Evolutionary conservation across 2,888 invertebrate species (phyloP), one percentile per base, ranked within the genome.

Genomic region (Coenonympha glycerion): DNA sequence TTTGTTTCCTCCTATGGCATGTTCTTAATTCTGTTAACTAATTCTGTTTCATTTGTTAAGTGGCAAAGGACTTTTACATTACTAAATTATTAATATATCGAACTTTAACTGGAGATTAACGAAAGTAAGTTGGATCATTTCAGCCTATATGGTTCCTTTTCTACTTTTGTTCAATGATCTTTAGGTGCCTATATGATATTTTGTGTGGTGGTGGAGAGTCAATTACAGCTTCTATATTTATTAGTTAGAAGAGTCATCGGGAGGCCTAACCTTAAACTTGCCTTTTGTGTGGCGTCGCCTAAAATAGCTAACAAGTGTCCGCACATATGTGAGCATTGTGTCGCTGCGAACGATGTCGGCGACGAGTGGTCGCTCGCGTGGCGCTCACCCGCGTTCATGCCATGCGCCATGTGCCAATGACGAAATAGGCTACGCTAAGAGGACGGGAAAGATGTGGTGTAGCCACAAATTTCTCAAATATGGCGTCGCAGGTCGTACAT

Each of bases 301-400:
- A 69, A 66, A 71, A 66, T 67, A 66, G 60, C 52, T 58, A 63
- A 58, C 67, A 66, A 73, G 65, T 73, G 69, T 69, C 26, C 60
- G 61, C 66, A 64, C 80, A 80, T 65, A 69, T 81, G 82, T 74
- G 71, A 56, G 63, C 71, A 69, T 69, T 78, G 68, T 68, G 68
- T 71, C 66, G 61, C 65, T 63, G 61, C 65, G 19, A 46, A 50
- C 47, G 21, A 24, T 47, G 53, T 51, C 47, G 50, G n/a, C n/a
- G n/a, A n/a, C 64, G 65, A 65, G 70, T 68, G 73, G 65, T 66
- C 66, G 73, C 73, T 70, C 69, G 71, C 71, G 73, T 69, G 65
- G 66, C 66, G 73, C 73, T 70, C 69, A 72, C 71, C 73, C 69
- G 66, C 69, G 53, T 44, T 41, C 51, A 47, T 51, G 61, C 66